Conservation (phyloP, 53 echinoderm and acorn worm genomes). For the Apostichopus leukothele region DNA sequence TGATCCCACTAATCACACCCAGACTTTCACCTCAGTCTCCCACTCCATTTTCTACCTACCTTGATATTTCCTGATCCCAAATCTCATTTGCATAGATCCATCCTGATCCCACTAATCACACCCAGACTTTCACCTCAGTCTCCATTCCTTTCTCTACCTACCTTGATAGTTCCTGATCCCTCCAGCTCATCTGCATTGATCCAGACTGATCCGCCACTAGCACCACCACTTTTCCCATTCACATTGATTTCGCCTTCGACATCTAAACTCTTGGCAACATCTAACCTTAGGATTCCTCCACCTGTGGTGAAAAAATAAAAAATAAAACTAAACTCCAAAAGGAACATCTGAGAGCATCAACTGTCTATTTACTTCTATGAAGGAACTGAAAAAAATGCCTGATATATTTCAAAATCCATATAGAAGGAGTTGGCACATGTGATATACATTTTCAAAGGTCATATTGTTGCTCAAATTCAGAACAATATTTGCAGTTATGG, state of each 20-base stretch:
- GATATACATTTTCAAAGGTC: too few species aligned
- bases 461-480: too few species aligned
- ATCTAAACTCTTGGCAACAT: slow-evolving; percentile 47
- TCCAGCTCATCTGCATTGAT: slow-evolving; percentile 60
- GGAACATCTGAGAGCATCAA: too few species aligned
- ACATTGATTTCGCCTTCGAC: slow-evolving; percentile 74
- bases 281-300: slow-evolving; percentile 72
- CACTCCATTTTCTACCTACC: too few species aligned
- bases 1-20: slow-evolving; percentile 48
- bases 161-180: slow-evolving; percentile 52
- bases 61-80: too few species aligned
- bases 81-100: neutral
- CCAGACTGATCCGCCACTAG: slow-evolving; percentile 81
- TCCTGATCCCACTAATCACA: neutral
- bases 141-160: neutral
- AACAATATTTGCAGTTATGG: too few species aligned
- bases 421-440: too few species aligned
- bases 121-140: too few species aligned
- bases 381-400: too few species aligned
- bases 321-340: neutral
- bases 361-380: too few species aligned
- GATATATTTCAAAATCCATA: too few species aligned
- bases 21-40: too few species aligned
- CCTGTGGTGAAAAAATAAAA: slow-evolving; percentile 47
- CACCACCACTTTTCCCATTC: slow-evolving; percentile 52